Conservation (phyloP, 2,113 vertebrate genomes). For the Herpetotheres cachinnans region DNA sequence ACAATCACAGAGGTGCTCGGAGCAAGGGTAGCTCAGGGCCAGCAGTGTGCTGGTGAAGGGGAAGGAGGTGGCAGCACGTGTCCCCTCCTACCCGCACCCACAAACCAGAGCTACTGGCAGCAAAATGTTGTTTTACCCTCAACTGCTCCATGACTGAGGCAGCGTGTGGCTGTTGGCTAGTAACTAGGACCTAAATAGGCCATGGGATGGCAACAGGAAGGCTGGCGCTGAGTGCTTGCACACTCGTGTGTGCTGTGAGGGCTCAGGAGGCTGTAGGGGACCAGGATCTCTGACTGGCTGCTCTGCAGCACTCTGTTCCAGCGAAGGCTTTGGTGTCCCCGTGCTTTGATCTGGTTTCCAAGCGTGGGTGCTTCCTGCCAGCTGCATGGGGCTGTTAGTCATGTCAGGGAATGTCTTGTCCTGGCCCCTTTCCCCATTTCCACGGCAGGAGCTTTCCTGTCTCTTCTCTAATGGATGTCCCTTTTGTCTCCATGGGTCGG, state of each 20-base stretch:
- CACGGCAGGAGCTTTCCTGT: background rate
- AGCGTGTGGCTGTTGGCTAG: background rate
- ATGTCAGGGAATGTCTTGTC: too few relatives aligned
- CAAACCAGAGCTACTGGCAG: background rate
- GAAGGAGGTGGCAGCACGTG: background rate
- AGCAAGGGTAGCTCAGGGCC: background rate
- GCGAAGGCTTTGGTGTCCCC: background rate
- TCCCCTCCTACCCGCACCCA: background rate
- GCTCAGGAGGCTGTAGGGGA: background rate
- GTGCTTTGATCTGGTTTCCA: background rate
- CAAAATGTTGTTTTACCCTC: background rate
- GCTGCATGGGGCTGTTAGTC: accelerated
- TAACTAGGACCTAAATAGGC: too few relatives aligned
- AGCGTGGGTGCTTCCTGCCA: background rate
- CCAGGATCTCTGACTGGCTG: background rate
- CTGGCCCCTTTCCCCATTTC: background rate
- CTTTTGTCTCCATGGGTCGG: background rate
- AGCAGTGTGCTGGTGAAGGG: background rate
- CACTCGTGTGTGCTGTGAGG: background rate
- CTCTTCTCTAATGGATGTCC: background rate
- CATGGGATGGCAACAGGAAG: background rate
- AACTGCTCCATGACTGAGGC: background rate
- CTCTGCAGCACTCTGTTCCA: background rate
- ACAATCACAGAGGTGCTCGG: accelerated
- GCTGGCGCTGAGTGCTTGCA: background rate